Evolutionary conservation across 2,888 invertebrate genomes (phyloP).

Genomic region (Amphipyra berbera): DNA sequence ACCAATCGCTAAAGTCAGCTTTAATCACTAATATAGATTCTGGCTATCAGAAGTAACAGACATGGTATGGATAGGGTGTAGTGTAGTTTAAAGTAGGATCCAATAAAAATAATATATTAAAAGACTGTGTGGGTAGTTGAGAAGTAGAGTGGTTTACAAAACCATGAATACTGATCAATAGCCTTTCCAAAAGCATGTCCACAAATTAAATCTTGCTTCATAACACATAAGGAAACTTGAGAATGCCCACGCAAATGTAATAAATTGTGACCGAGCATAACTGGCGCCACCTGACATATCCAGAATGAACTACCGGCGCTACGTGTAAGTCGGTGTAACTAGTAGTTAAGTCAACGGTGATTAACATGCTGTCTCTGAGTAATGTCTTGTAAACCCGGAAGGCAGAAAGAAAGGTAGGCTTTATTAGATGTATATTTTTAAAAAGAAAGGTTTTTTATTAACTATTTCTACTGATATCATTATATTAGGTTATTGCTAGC

Average conservation of each 20-base stretch:
- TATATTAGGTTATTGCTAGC: no score
- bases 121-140: no score
- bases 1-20: no score
- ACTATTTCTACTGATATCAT: no score
- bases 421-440: slow-evolving; percentile 19
- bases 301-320: slow-evolving; percentile 46
- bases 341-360: slow-evolving; percentile 39
- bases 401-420: slow-evolving; percentile 23
- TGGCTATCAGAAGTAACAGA: no score
- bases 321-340: slow-evolving; percentile 31
- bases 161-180: slow-evolving; percentile 46
- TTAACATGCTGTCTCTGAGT: slow-evolving; percentile 48
- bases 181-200: slow-evolving; percentile 23
- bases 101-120: neutral
- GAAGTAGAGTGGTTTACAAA: slow-evolving; percentile 1
- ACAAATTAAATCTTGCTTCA: slow-evolving; percentile 42
- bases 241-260: slow-evolving; percentile 47
- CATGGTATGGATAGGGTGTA: no score
- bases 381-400: slow-evolving; percentile 36
- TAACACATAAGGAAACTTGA: slow-evolving; percentile 27
- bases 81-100: no score
- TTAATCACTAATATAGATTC: no score
- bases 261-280: slow-evolving; percentile 40
- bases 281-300: slow-evolving; percentile 50
- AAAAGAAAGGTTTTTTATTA: no score